Base-by-base conservation (phyloP, 2,888 invertebrate species). In the Graphium colonna region DNA sequence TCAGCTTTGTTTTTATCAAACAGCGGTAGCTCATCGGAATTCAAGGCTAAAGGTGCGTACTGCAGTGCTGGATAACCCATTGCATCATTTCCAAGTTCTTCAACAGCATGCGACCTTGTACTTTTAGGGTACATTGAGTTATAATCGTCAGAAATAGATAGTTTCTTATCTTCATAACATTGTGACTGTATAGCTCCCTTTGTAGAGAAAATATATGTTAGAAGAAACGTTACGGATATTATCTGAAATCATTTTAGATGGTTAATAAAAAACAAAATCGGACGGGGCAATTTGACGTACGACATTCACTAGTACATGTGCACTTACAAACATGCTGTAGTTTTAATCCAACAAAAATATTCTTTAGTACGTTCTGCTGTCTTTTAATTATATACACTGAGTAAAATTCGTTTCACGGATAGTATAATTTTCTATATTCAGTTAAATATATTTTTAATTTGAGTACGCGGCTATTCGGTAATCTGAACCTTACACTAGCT, bases 1-100 rank as follows among this genome's bases (percentile, higher is more conserved):
- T 33, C 33, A 21, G 26, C n/a, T 15, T 18, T 49, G n/a, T 9
- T 33, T 39, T 44, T 44, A 44, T 49, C 44, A 13, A 40, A 15
- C 39, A 44, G 9, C 12, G n/a, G 10, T 28, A 44, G 44, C 9
- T 54, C 44, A 12, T 50, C 49, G 3, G 44, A 9, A 15, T 45
- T 54, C 33, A 49, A 45, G 33, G 16, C 13, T 45, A 54, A 41
- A 8, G 54, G 54, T 16, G 54, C 54, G n/a, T 54, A 54, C 31
- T 54, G 54, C 17, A 54, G 49, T n/a, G 44, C 39, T 16, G 31
- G 31, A 18, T 49, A 54, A 45, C 49, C 33, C 5, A 12, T 10
- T 13, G 12, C 33, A 26, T 48, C 21, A n/a, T 12, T 40, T 12
- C 15, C 40, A 18, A 12, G 33, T 8, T 15, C 8, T 21, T 41